phyloP scores from a whole-genome alignment of 2,113 vertebrate species.

The Dasyprocta punctata region DNA sequence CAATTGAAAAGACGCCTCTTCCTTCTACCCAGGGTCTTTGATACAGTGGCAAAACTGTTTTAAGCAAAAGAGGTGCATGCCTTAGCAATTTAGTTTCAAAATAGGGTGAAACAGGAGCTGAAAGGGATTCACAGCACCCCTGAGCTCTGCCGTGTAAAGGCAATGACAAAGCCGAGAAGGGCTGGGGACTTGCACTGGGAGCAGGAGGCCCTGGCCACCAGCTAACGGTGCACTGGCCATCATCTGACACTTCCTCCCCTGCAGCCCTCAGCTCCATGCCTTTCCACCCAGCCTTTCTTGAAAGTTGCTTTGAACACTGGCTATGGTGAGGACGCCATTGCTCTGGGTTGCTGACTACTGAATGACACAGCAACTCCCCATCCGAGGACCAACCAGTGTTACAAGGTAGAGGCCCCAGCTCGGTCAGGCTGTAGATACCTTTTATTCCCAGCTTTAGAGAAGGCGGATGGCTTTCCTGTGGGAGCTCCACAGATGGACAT shows the following conservation, averaged over 20 bases:
- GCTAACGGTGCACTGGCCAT: not conserved
- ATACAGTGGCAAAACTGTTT: not conserved
- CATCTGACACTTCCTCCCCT: not conserved
- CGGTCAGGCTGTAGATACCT: not conserved
- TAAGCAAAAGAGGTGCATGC: not conserved
- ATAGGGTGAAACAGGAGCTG: not conserved
- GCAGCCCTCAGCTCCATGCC: not conserved
- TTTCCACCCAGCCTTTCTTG: not conserved
- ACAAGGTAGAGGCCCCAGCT: no score
- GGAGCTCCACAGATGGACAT: not conserved
- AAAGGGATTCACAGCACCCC: not conserved
- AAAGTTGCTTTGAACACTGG: not conserved
- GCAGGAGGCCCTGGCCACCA: not conserved
- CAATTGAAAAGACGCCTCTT: not conserved
- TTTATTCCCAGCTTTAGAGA: not conserved
- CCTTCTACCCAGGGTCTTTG: not conserved
- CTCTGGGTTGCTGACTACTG: not conserved
- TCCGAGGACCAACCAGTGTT: no score
- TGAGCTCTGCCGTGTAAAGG: not conserved
- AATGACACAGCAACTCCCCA: not conserved
- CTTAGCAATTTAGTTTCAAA: not conserved
- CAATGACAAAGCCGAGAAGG: not conserved
- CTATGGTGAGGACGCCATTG: not conserved
- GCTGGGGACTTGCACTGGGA: not conserved
- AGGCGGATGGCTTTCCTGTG: not conserved